phyloP scores from a whole-genome alignment of 2,888 invertebrate species.

The Eulithis testata region DNA sequence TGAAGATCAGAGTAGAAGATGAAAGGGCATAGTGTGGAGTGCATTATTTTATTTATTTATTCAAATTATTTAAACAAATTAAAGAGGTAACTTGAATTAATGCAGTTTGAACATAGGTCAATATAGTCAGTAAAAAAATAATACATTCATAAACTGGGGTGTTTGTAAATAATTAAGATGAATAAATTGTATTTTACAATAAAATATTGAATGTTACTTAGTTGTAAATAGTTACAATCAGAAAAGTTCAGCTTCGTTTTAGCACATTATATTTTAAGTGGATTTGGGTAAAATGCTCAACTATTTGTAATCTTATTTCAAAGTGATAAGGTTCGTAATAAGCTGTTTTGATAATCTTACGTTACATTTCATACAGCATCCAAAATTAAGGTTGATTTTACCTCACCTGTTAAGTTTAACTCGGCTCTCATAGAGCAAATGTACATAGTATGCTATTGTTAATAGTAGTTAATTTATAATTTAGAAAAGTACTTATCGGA shows the following conservation, averaged over 20 bases:
- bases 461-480: conserved; percentile 18
- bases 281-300: conserved; percentile 12
- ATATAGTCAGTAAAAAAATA: not conserved
- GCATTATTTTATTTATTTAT: no score
- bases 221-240: conserved; percentile 29
- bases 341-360: conserved; percentile 9
- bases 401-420: conserved; percentile 39
- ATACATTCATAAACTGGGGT: conserved; percentile 2
- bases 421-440: conserved; percentile 56
- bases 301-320: conserved; percentile 21
- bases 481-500: conserved; percentile 6
- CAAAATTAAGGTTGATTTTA: conserved; percentile 22
- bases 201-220: conserved; percentile 31
- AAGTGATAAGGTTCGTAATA: conserved; percentile 15
- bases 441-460: conserved; percentile 46
- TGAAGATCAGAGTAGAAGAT: no score
- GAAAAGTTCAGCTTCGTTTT: conserved; percentile 9
- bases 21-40: no score
- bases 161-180: conserved; percentile 19
- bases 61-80: no score
- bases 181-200: conserved; percentile 12
- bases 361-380: conserved; percentile 16
- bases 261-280: conserved; percentile 8
- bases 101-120: not conserved
- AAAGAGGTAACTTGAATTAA: no score